These are phyloP conservation scores for Mormyrus lacerda DNA, from an alignment of 2,113 vertebrate species.

Conservation along the genomic window DNA sequence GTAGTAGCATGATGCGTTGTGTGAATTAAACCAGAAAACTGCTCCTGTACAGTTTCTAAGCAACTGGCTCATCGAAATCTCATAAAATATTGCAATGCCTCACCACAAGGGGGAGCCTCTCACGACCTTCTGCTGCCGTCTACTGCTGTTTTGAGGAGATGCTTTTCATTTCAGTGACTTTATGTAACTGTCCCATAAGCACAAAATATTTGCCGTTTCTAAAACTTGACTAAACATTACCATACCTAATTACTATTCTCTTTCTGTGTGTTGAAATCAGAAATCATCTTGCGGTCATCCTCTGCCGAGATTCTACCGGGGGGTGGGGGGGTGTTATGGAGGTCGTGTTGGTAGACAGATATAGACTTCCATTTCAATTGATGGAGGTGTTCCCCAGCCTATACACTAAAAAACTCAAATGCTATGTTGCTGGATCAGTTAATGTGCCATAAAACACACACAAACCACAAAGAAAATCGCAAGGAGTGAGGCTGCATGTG, in stretches of 20 bases:
- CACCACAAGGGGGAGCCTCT: background rate
- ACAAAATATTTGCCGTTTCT: background rate
- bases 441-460: background rate
- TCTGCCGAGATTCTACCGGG: background rate
- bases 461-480: background rate
- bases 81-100: background rate
- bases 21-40: background rate
- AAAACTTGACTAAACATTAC: background rate
- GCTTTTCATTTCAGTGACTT: background rate
- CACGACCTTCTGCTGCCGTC: background rate
- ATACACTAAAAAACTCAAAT: background rate
- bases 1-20: background rate
- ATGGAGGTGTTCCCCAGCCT: background rate
- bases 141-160: background rate
- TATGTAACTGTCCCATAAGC: background rate
- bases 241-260: background rate
- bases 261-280: background rate
- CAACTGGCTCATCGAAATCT: constrained; percentile 4
- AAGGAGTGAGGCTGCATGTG: background rate
- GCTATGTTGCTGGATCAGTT: background rate
- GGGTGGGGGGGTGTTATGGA: background rate
- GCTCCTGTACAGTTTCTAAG: background rate
- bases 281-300: background rate
- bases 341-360: background rate
- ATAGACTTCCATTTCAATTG: background rate